phyloP scores from a whole-genome alignment of 2,113 vertebrate genomes.

The Microcebus ravelobensis region DNA sequence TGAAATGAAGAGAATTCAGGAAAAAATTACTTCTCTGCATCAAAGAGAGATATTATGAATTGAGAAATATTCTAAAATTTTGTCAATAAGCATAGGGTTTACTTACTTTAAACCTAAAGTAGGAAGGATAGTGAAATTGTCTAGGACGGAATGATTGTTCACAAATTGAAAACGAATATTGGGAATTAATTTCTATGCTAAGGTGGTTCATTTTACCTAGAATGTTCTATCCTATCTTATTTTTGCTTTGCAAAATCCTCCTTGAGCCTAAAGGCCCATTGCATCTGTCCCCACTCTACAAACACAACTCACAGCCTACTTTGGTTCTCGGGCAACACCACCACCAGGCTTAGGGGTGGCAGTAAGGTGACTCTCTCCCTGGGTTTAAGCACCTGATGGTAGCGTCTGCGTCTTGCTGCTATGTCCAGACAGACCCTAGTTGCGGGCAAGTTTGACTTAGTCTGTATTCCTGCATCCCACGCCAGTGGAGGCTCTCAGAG shows the following conservation, averaged over 20 bases:
- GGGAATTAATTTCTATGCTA: neutral
- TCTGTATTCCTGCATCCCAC: too few species aligned
- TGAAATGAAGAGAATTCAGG: neutral
- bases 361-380: neutral
- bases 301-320: neutral
- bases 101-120: neutral
- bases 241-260: slow-evolving; percentile 2
- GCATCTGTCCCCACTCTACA: neutral
- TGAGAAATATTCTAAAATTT: neutral
- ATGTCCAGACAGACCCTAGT: neutral
- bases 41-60: neutral
- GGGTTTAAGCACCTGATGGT: neutral
- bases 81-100: neutral
- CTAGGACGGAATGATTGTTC: neutral
- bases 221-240: neutral
- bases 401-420: neutral
- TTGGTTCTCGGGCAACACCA: neutral
- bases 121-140: neutral
- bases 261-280: neutral
- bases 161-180: neutral
- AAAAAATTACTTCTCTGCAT: neutral
- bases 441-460: too few species aligned
- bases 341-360: too few species aligned
- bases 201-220: neutral
- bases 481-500: neutral